Conservation (phyloP, 2,888 invertebrate species). For the Caradrina clavipalpis region DNA sequence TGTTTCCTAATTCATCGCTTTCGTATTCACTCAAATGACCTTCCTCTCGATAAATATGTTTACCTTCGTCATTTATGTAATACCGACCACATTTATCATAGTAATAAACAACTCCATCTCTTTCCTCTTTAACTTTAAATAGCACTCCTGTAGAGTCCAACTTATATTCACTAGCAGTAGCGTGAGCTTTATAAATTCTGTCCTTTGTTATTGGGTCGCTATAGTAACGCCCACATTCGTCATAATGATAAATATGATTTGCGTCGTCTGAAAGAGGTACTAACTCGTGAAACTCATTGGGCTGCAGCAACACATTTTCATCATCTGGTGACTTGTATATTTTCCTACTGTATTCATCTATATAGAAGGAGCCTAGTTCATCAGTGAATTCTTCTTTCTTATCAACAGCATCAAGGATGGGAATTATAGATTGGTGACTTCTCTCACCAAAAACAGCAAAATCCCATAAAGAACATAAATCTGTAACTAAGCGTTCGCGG, state of each 20-base stretch:
- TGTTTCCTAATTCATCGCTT: slow-evolving; percentile 86
- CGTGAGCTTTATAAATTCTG: slow-evolving; percentile 84
- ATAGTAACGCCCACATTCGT: slow-evolving; percentile 86
- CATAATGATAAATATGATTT: slow-evolving; percentile 82
- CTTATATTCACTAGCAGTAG: slow-evolving; percentile 84
- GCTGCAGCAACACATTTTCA: slow-evolving; percentile 80
- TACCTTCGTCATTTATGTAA: slow-evolving; percentile 82
- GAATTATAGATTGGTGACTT: slow-evolving; percentile 82
- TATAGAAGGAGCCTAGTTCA: slow-evolving; percentile 81
- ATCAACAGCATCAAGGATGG: slow-evolving; percentile 83
- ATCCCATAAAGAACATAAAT: slow-evolving; percentile 84
- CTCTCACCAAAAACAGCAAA: slow-evolving; percentile 80
- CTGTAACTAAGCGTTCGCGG: slow-evolving; percentile 83
- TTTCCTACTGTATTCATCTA: slow-evolving; percentile 84
- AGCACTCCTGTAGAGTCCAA: slow-evolving; percentile 83
- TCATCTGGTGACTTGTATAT: slow-evolving; percentile 81
- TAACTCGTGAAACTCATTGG: slow-evolving; percentile 81
- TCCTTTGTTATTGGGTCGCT: slow-evolving; percentile 78
- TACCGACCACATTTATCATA: slow-evolving; percentile 87
- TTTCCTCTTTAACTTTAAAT: slow-evolving; percentile 82
- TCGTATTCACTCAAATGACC: slow-evolving; percentile 86
- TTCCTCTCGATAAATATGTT: slow-evolving; percentile 83
- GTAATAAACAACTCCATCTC: slow-evolving; percentile 80
- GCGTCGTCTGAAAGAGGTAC: slow-evolving; percentile 82
- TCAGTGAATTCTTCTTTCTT: slow-evolving; percentile 83